Percentiles rank a stretch among this genome's conserved stretches.
Conservation (phyloP, 2,113 vertebrate genomes). For the Myanophis thanlyinensis region DNA sequence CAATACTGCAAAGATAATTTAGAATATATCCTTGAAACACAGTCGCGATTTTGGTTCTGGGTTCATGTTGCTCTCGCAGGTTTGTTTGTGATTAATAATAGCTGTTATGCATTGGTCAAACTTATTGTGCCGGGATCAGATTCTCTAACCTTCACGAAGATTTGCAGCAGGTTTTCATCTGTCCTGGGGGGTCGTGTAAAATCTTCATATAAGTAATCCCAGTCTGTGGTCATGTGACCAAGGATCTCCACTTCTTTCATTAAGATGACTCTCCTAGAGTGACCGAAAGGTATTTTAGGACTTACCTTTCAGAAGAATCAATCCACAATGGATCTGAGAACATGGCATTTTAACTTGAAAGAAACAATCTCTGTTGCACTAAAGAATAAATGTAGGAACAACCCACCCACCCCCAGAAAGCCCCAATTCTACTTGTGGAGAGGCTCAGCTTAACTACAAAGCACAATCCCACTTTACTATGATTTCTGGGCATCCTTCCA, state of each 20-base stretch:
- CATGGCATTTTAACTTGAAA: not conserved
- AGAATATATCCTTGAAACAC: not conserved
- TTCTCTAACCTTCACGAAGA: conserved; percentile 82
- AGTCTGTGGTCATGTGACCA: conserved; percentile 84
- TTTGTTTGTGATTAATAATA: not conserved
- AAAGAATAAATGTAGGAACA: not conserved
- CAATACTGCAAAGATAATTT: not conserved
- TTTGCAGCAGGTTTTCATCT: conserved; percentile 73
- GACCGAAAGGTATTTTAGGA: not conserved
- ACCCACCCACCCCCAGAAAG: not conserved
- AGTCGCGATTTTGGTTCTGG: not conserved
- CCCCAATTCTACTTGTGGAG: not conserved
- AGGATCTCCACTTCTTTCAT: conserved; percentile 91
- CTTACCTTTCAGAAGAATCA: not conserved
- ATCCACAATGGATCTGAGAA: not conserved
- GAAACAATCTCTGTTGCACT: not conserved
- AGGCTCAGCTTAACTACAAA: not conserved
- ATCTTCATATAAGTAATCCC: conserved; percentile 87
- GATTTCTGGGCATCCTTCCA: not conserved
- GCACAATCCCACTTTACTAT: not conserved
- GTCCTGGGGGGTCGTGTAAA: conserved; percentile 68
- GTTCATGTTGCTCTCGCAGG: not conserved
- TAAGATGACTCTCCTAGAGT: conserved; percentile 83
- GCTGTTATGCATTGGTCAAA: not conserved
- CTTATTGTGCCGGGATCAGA: not conserved